Base-by-base conservation (phyloP, 2,888 invertebrate species). In the Dione juno region DNA sequence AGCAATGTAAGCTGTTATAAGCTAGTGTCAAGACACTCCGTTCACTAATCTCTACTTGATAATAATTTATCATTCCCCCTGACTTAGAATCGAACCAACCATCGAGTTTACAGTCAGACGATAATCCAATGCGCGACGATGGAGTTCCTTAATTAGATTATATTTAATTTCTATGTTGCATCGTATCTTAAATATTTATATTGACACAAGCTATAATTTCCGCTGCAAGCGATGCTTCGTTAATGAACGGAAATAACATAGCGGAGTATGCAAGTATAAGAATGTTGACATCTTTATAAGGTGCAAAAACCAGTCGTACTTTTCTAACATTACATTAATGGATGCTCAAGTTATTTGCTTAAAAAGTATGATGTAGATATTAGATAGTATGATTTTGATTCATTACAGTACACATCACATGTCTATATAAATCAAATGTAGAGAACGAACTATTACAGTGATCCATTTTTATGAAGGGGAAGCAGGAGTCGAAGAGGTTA, bases 131-230 rank as follows among this genome's bases (percentile, higher is more conserved):
- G 45, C n/a, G 45, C 2, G 0, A 16, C 14, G 2, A 45, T 8
- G 9, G 45, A 14, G n/a, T 5, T 28, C 28, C 28, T 28, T 28
- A 28, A 3, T 28, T 28, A 3, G 28, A 28, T 2, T 5, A 28
- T 3, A 28, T 28, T 19, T 21, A 52, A 57, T 21, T 41, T 19
- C 16, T 14, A 21, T 19, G 3, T 14, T 19, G 8, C 3, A 9
- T 14, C 43, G 43, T 14, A 45, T 8, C 28, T 10, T 61, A 28
- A 61, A 61, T 45, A 45, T 61, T 61, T 59, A 43, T 14, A 61
- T 45, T 61, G 43, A 61, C 43, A 28, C 10, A 61, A 9, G 19
- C 59, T 45, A 28, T 21, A 45, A 61, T 28, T 45, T 61, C 59
- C 59, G 59, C 0, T 61, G n/a, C 43, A 61, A 10, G 21, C 59